These are phyloP conservation scores for Coremacera marginata DNA, from an alignment of 2,888 invertebrate species.

Conservation along the genomic window DNA sequence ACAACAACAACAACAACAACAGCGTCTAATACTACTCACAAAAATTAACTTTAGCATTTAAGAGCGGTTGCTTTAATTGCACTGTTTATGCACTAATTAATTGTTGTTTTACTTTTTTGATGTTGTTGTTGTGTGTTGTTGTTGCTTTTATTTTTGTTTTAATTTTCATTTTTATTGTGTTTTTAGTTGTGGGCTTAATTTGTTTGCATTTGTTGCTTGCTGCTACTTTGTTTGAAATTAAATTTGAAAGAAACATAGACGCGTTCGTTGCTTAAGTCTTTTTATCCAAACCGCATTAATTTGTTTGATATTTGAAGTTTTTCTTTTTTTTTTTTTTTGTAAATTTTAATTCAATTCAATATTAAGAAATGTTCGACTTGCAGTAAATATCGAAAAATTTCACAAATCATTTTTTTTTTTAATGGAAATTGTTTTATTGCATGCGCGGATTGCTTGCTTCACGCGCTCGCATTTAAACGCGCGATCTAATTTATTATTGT, in stretches of 20 bases:
- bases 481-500: slow-evolving; percentile 1
- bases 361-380: slow-evolving; percentile 24
- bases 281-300: slow-evolving; percentile 11
- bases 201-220: slow-evolving; percentile 25
- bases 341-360: slow-evolving; percentile 41
- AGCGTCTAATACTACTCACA: not conserved
- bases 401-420: slow-evolving; percentile 16
- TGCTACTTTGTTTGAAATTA: not conserved
- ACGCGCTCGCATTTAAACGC: not conserved
- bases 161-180: slow-evolving; percentile 44
- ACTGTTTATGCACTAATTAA: slow-evolving; percentile 47
- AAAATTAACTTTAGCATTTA: slow-evolving; percentile 16
- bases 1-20: not conserved
- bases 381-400: slow-evolving; percentile 28
- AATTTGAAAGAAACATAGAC: not conserved
- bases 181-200: slow-evolving; percentile 14
- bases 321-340: slow-evolving; percentile 34
- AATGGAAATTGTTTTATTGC: slow-evolving; percentile 14
- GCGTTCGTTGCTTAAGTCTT: slow-evolving; percentile 17
- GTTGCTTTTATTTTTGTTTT: slow-evolving; percentile 45
- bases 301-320: slow-evolving; percentile 14
- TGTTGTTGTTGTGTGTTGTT: slow-evolving; percentile 34
- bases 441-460: not conserved
- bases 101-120: slow-evolving; percentile 29
- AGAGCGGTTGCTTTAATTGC: slow-evolving; percentile 37